Evolutionary conservation across 37 sponge, comb jelly and placozoan genomes (phyloP).

Genomic region (Petrosia ficiformis): DNA sequence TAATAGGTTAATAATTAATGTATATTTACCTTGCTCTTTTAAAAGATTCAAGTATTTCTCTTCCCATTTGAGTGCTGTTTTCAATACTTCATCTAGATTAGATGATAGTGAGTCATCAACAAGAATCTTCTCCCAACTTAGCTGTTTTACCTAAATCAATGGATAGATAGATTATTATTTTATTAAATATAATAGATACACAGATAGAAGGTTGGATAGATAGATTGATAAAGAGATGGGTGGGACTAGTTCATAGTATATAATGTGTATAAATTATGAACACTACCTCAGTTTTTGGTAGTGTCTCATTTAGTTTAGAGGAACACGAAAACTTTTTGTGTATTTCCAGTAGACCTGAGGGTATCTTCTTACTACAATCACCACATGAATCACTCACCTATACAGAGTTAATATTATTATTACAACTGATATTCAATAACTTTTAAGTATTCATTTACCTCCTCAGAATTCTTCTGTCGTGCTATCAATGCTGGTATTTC

Average conservation of each 20-base stretch:
- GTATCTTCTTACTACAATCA: slow-evolving; percentile 80
- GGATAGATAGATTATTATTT: not conserved
- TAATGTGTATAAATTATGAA: too few relatives aligned
- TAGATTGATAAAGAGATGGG: too few relatives aligned
- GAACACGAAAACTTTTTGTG: slow-evolving; percentile 66
- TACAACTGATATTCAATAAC: not conserved
- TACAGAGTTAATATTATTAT: not conserved
- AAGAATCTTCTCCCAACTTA: slow-evolving; percentile 62
- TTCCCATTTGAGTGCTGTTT: slow-evolving; percentile 51
- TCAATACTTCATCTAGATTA: slow-evolving; percentile 41
- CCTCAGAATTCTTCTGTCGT: slow-evolving; percentile 41
- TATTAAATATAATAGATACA: not conserved
- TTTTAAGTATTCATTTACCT: not conserved
- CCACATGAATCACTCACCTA: slow-evolving; percentile 50
- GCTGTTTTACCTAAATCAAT: slow-evolving; percentile 39
- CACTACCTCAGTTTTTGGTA: slow-evolving; percentile 46
- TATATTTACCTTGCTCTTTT: not conserved
- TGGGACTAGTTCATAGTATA: too few relatives aligned
- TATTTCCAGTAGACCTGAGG: slow-evolving; percentile 21
- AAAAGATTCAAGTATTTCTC: slow-evolving; percentile 25
- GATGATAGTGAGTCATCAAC: slow-evolving; percentile 26
- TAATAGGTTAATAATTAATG: not conserved
- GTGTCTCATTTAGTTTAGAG: slow-evolving; percentile 33
- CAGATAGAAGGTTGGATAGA: too few relatives aligned
- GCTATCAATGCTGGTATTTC: slow-evolving; percentile 37